Percentiles rank a stretch among this genome's conserved stretches.
phyloP scores from a whole-genome alignment of 2,888 invertebrate species.

The Encarsia formosa region DNA sequence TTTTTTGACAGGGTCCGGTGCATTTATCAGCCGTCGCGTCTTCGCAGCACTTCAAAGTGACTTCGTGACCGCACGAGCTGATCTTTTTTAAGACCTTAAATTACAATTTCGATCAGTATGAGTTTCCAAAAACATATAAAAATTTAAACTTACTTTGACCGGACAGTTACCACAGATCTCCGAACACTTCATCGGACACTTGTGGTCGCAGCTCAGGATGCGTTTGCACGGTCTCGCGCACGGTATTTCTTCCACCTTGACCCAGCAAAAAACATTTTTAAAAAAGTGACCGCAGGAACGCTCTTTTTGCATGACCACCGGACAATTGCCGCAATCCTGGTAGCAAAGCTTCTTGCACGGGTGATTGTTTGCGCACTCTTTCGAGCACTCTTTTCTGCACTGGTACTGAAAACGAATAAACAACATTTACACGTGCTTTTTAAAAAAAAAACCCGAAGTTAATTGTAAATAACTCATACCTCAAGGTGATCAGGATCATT shows the following conservation, averaged over 20 bases:
- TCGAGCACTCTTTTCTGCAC: conserved; percentile 1
- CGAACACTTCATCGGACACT: conserved; percentile 1
- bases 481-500: conserved; percentile 11
- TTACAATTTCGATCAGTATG: background rate
- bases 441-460: background rate
- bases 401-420: conserved; percentile 4
- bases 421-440: background rate
- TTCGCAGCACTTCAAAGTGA: background rate
- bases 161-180: conserved; percentile 2
- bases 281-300: conserved; percentile 10
- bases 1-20: too few relatives aligned
- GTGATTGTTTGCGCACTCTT: background rate
- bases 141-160: background rate
- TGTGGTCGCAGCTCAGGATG: background rate
- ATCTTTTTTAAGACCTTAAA: background rate
- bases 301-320: background rate
- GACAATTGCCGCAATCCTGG: conserved; percentile 2
- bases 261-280: background rate
- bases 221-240: conserved; percentile 1
- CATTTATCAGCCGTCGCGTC: background rate
- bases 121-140: background rate
- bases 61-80: background rate
- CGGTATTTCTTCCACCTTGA: conserved; percentile 1
- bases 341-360: conserved; percentile 2
- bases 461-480: background rate